Conservation (phyloP, 2,797 vertebrate genomes). For the Podarcis lilfordi region DNA sequence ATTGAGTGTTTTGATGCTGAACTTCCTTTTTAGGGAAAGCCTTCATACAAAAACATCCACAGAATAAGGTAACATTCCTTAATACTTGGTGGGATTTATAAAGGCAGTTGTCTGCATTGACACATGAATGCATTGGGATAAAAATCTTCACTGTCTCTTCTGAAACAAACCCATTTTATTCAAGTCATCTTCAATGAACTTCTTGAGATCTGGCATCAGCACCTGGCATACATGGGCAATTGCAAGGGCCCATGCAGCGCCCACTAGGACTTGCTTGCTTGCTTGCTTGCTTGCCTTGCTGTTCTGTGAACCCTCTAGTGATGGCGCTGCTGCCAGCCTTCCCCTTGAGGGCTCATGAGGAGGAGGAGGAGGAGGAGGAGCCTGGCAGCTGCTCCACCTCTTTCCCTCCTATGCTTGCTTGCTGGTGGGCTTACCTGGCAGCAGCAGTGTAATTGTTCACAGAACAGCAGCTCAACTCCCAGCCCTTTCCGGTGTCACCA, state of each 20-base stretch:
- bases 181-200: not conserved
- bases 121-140: not conserved
- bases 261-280: too few relatives aligned
- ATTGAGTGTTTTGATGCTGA: not conserved
- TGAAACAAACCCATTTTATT: not conserved
- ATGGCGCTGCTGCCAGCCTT: not conserved
- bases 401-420: not conserved
- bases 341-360: not conserved
- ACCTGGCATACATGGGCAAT: too few relatives aligned
- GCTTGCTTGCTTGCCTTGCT: too few relatives aligned
- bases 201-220: not conserved
- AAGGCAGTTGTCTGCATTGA: not conserved
- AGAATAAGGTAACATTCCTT: not conserved
- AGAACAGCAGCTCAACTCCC: not conserved
- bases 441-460: not conserved
- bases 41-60: not conserved
- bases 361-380: too few relatives aligned
- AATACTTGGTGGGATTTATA: not conserved
- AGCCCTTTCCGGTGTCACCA: not conserved
- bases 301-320: too few relatives aligned
- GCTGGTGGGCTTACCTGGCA: not conserved
- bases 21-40: not conserved
- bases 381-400: not conserved
- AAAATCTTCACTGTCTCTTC: not conserved
- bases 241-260: too few relatives aligned